Conservation (phyloP, 2,113 vertebrate species). For the Laterallus jamaicensis region DNA sequence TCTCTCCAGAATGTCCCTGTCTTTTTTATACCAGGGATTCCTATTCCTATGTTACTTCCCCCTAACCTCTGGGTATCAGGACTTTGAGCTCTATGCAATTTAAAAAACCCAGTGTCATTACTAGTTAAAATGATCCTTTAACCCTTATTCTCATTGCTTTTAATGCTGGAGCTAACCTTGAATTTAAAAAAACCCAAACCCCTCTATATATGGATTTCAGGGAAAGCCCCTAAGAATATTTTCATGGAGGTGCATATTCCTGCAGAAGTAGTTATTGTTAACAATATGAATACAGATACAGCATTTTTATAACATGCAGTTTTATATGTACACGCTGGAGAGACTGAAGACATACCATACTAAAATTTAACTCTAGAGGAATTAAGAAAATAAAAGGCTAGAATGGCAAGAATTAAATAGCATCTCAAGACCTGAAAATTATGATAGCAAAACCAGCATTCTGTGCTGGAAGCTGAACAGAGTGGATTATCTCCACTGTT, state of each 20-base stretch:
- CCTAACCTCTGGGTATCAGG: rapidly evolving
- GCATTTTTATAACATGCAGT: neutral
- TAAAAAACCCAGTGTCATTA: neutral
- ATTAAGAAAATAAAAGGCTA: neutral
- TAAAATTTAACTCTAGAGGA: neutral
- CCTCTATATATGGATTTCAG: neutral
- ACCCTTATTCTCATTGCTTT: neutral
- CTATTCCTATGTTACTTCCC: neutral
- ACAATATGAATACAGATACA: neutral
- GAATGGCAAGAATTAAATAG: neutral
- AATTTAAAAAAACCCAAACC: neutral
- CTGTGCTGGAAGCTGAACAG: neutral
- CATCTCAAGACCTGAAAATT: slow-evolving; percentile 17
- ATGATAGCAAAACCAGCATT: slow-evolving; percentile 25
- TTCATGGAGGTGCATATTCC: neutral
- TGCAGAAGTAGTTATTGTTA: neutral
- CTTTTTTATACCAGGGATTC: too few species aligned
- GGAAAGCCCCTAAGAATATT: neutral
- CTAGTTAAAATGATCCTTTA: neutral
- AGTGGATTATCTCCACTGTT: slow-evolving; percentile 34
- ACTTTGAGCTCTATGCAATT: neutral
- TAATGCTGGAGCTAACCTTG: neutral
- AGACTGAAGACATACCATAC: neutral
- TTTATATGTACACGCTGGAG: neutral
- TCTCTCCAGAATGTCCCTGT: too few species aligned